phyloP scores from a whole-genome alignment of 2,113 vertebrate species.

The Hippoglossus stenolepis region DNA sequence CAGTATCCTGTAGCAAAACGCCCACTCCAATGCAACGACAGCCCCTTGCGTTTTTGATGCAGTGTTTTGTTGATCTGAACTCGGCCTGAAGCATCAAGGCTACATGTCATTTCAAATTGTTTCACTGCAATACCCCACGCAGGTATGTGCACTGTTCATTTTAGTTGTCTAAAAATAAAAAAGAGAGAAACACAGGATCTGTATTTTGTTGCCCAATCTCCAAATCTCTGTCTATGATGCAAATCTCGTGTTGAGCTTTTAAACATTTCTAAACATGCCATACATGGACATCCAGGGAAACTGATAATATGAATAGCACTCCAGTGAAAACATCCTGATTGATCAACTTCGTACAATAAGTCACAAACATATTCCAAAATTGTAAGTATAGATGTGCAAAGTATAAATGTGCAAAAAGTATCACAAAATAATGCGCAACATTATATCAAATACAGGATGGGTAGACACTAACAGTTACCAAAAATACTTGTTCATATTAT shows the following conservation, averaged over 20 bases:
- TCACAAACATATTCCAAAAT: background rate
- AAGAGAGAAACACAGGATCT: background rate
- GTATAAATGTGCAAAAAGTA: background rate
- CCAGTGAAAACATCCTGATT: no score
- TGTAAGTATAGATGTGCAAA: background rate
- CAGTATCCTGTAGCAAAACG: constrained; percentile 10
- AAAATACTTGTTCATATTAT: no score
- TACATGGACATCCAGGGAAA: no score
- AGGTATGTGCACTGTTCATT: constrained; percentile 3
- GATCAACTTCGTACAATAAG: background rate
- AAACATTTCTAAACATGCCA: no score
- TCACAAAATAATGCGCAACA: background rate
- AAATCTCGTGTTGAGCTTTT: no score
- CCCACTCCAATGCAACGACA: constrained; percentile 21
- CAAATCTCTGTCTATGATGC: no score
- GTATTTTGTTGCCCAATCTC: no score
- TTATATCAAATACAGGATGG: no score
- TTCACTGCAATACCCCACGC: background rate
- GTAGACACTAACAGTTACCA: no score
- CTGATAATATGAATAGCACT: background rate
- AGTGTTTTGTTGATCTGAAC: constrained; percentile 22
- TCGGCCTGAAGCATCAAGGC: constrained; percentile 9
- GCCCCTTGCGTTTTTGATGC: constrained; percentile 14
- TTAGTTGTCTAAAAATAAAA: background rate
- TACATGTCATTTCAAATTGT: constrained; percentile 4